Base-by-base conservation (phyloP, 2,888 invertebrate species). In the Macrophya annulata region DNA sequence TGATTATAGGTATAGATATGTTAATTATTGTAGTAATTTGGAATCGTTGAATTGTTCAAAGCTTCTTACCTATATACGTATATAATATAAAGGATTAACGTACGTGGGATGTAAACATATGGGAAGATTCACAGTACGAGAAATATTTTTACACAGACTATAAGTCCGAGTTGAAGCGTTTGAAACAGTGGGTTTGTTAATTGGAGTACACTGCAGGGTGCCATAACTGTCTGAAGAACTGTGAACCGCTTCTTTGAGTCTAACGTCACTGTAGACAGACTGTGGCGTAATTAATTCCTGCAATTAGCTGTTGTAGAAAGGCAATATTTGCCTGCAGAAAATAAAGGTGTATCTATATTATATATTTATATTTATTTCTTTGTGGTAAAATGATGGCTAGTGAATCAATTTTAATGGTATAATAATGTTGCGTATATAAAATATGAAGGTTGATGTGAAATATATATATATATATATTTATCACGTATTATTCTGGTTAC, bases 161-260 rank as follows among this genome's bases (percentile, higher is more conserved):
- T 81, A 43, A 62, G 62, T 17, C 59, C 62, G 81, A 62, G 81
- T 43, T 51, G 21, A 8, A 81, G 62, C 59, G 43, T 81, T 81
- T 81, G 81, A 62, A 62, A 81, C 81, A 68, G 83, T 83, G 48
- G 45, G 68, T 83, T 83, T 51, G 68, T 71, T 83, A 83, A 83
- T 83, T 83, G 71, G 71, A 83, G 68, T 83, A 83, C 68, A 17
- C 83, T 51, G 83, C 68, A 71, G 83, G 83, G 71, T 83, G 83
- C 83, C 83, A 83, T 71, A 71, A 83, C 71, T 71, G 83, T 83
- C 71, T 71, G 65, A 68, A 83, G 83, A 83, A 62, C 81, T n/a
- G 81, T 62, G 81, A 81, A 81, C 81, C 81, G 81, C 62, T 81
- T 62, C 81, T 81, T 55, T 77, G 77, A 77, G 77, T 77, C 55